phyloP scores from a whole-genome alignment of 2,888 invertebrate species.

The Cheilosia variabilis region DNA sequence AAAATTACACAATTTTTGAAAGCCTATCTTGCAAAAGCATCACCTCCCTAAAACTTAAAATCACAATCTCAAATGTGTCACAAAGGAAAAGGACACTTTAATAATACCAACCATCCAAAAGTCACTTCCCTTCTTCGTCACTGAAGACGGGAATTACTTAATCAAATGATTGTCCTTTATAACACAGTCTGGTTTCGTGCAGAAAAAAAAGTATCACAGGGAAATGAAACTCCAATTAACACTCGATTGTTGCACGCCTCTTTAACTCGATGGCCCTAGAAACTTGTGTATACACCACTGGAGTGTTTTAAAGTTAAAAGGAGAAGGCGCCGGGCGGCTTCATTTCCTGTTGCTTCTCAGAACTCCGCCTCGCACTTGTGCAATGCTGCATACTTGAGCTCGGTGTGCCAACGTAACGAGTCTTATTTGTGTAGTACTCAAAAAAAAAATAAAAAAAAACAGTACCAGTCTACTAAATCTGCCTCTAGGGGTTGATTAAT shows the following conservation, averaged over 20 bases:
- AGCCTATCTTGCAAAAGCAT: too few species aligned
- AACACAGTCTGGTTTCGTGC: slow-evolving; percentile 22
- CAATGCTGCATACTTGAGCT: slow-evolving; percentile 34
- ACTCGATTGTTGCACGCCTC: slow-evolving; percentile 66
- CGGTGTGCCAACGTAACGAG: slow-evolving; percentile 59
- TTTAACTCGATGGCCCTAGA: slow-evolving; percentile 59
- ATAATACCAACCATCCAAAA: slow-evolving; percentile 5
- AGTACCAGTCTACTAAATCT: slow-evolving; percentile 23
- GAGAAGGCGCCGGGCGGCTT: slow-evolving; percentile 17
- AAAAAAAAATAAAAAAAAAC: slow-evolving; percentile 12
- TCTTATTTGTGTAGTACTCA: slow-evolving; percentile 43
- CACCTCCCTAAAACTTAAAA: too few species aligned
- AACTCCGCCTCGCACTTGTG: slow-evolving; percentile 50
- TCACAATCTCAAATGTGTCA: too few species aligned
- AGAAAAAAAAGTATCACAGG: not conserved
- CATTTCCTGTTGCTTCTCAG: slow-evolving; percentile 67
- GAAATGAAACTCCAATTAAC: slow-evolving; percentile 67
- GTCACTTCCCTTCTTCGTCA: slow-evolving; percentile 5
- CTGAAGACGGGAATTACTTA: slow-evolving; percentile 39
- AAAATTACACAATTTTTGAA: too few species aligned
- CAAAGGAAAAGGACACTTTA: not conserved
- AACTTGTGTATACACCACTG: slow-evolving; percentile 41
- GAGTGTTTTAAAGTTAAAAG: slow-evolving; percentile 53
- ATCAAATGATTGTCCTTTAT: slow-evolving; percentile 46
- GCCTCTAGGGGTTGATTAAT: slow-evolving; percentile 64